phyloP scores from a whole-genome alignment of 2,888 invertebrate genomes.

The Alsophila aescularia region DNA sequence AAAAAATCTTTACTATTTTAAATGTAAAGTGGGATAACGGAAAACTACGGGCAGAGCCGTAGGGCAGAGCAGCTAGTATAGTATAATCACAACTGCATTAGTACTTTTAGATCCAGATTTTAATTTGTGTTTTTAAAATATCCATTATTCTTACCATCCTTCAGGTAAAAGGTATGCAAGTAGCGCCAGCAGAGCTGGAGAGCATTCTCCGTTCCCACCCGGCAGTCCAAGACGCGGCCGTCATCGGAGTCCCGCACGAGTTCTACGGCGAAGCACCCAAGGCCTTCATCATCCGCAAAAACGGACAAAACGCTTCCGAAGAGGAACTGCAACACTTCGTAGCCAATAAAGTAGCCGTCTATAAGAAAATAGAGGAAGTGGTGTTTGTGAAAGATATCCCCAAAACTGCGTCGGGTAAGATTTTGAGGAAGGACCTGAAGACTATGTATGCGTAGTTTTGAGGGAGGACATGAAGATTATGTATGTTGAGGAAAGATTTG shows the following conservation, averaged over 20 bases:
- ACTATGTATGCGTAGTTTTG: conserved; percentile 66
- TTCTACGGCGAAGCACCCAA: conserved; percentile 91
- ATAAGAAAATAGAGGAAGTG: conserved; percentile 89
- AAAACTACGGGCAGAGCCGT: too few relatives aligned
- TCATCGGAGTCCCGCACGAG: conserved; percentile 91
- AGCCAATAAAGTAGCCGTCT: conserved; percentile 88
- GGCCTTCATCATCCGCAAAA: conserved; percentile 88
- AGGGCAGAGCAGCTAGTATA: too few relatives aligned
- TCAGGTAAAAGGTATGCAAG: conserved; percentile 89
- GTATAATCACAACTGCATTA: too few relatives aligned
- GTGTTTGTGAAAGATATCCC: conserved; percentile 88
- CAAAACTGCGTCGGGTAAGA: conserved; percentile 91
- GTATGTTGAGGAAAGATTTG: too few relatives aligned
- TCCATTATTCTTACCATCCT: too few relatives aligned
- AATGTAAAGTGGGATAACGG: too few relatives aligned
- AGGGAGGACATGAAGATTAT: too few relatives aligned
- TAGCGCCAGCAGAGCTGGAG: conserved; percentile 96
- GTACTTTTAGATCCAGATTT: too few relatives aligned
- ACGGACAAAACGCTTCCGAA: conserved; percentile 70
- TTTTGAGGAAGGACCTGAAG: conserved; percentile 87
- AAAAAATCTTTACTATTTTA: too few relatives aligned
- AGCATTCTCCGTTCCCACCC: conserved; percentile 89
- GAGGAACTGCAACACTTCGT: conserved; percentile 82
- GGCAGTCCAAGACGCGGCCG: conserved; percentile 92
- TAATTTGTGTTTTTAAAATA: too few relatives aligned